Evolutionary conservation across 2,113 vertebrate species (phyloP).

Genomic region (Dolichallabes microphthalmus): DNA sequence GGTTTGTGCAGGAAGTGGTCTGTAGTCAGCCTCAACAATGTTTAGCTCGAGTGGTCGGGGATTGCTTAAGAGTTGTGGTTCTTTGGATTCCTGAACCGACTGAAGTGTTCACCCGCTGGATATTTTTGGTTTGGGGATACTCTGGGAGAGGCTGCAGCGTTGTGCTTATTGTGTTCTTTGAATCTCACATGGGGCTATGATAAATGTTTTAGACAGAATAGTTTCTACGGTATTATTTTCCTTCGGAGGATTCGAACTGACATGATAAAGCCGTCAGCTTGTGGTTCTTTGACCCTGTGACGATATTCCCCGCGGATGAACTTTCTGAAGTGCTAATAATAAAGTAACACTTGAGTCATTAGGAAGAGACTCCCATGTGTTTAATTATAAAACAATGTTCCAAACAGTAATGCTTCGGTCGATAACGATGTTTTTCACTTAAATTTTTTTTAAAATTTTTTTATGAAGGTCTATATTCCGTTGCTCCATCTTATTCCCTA

Average conservation of each 20-base stretch:
- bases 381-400: not conserved
- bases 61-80: not conserved
- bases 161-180: not conserved
- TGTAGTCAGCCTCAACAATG: not conserved
- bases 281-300: not conserved
- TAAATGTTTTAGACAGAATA: not conserved
- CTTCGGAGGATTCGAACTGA: constrained; percentile 2
- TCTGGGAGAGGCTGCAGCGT: not conserved
- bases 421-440: not conserved
- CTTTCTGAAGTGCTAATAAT: not conserved
- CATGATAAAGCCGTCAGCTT: constrained; percentile 14
- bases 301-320: not conserved
- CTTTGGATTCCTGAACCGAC: not conserved
- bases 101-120: not conserved
- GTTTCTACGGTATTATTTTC: not conserved
- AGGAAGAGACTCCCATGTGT: not conserved
- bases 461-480: not conserved
- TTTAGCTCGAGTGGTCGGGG: constrained; percentile 4
- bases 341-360: constrained; percentile 4
- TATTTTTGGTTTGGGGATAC: not conserved
- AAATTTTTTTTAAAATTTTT: not conserved
- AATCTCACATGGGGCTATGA: not conserved
- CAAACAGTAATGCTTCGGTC: not conserved
- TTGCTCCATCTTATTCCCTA: not conserved
- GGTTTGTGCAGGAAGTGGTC: constrained; percentile 5